Evolutionary conservation across 2,797 vertebrate genomes (phyloP).

Genomic region (Halcyon badia): DNA sequence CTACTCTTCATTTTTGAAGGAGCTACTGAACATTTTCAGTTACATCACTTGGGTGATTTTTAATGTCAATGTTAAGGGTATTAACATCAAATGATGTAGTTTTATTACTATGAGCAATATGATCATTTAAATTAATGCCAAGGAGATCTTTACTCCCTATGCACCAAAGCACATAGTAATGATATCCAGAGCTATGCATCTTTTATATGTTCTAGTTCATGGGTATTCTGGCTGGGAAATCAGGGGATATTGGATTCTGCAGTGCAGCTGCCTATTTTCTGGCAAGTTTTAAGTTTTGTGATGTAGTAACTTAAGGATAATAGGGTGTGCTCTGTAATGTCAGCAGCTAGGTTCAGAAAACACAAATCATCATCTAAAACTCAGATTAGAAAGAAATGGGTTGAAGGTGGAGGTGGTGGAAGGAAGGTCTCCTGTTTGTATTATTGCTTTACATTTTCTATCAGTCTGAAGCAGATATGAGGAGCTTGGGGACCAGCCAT

Average conservation of each 20-base stretch:
- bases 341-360: background rate
- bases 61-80: background rate
- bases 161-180: background rate
- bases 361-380: background rate
- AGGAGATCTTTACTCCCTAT: background rate
- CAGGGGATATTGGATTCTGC: background rate
- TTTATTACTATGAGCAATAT: background rate
- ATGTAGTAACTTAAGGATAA: background rate
- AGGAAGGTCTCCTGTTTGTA: background rate
- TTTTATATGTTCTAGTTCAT: conserved; percentile 13
- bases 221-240: background rate
- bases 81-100: conserved; percentile 5
- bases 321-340: background rate
- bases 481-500: background rate
- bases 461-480: background rate
- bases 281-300: background rate
- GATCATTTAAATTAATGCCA: background rate
- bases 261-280: background rate
- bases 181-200: background rate
- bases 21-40: background rate
- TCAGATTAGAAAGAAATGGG: background rate
- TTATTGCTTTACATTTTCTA: background rate
- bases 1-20: background rate
- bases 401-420: background rate
- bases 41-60: background rate